phyloP scores from a whole-genome alignment of 1,140 invertebrate genomes.

The Aporrectodea caliginosa region DNA sequence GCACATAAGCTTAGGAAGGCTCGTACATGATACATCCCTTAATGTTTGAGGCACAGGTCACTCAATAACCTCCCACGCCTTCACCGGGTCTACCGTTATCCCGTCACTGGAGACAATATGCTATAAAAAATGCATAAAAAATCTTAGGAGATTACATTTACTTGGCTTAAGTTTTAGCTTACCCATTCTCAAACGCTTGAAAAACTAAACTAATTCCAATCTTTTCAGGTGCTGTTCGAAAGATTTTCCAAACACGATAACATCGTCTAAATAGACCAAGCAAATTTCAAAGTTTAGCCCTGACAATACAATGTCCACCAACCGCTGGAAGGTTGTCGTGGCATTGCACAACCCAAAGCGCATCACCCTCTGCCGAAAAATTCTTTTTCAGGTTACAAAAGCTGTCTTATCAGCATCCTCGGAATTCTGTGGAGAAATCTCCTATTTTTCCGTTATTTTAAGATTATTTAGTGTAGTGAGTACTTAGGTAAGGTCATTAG shows the following conservation, averaged over 20 bases:
- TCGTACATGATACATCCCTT: conserved; percentile 29
- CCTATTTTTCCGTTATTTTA: no score
- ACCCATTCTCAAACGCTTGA: conserved; percentile 45
- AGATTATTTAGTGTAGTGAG: no score
- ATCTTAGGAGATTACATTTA: conserved; percentile 45
- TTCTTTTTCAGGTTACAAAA: conserved; percentile 1
- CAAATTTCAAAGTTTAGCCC: no score
- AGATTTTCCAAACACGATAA: no score
- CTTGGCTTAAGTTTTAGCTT: conserved; percentile 55
- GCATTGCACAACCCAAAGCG: conserved; percentile 21
- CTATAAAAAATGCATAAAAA: conserved; percentile 51
- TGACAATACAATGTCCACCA: no score
- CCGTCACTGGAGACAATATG: conserved; percentile 35
- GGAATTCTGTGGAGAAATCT: no score
- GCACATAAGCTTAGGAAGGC: conserved; percentile 29
- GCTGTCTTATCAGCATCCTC: conserved; percentile 6
- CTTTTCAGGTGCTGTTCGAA: conserved; percentile 52
- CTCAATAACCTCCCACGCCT: conserved; percentile 14
- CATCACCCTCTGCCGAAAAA: conserved; percentile 10
- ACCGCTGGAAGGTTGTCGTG: no score
- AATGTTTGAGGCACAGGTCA: conserved; percentile 19
- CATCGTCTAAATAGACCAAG: no score
- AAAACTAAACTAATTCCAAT: conserved; percentile 44
- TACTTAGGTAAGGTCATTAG: no score
- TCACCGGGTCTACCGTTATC: conserved; percentile 21